Evolutionary conservation across 2,113 vertebrate species (phyloP), one percentile per base, ranked within the genome.

Genomic region (Guaruba guarouba): DNA sequence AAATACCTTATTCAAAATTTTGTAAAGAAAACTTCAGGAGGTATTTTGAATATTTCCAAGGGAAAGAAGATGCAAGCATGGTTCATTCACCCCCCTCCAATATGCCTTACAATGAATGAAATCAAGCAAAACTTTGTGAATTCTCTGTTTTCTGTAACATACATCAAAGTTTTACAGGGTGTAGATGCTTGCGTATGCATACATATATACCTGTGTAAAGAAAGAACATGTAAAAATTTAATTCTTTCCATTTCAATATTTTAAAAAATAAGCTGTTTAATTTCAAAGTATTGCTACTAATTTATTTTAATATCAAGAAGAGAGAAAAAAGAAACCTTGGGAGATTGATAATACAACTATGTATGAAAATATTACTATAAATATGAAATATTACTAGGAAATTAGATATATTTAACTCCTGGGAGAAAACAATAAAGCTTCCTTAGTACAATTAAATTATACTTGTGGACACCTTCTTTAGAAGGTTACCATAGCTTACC

Each of bases 71-170:
- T 31, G 3, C 6, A 49, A 54, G 7, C 15, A 49, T 31, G 11
- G 25, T 67, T 78, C 5, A 31, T n/a, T 62, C 6, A 12, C 13
- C n/a, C 2, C 4, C 2, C 0, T 2, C 10, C 52, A 89, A 64
- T 22, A 69, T 16, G n/a, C 18, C 25, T 37, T 59, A 54, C 1
- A 17, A 6, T n/a, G 35, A 88, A 75, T 1, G 11, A 52, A 90
- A 83, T 4, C 20, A 74, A 52, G 9, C 3, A 74, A 81, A 80
- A 59, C 5, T 73, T 68, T 13, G 15, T 31, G 18, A 88, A 66
- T 88, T 76, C 22, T 73, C 16, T 82, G 9, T 49, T 51, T 78
- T 3, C 44, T 80, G 13, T 43, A 69, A 46, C 46, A 75, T 4
- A 7, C 15, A 46, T 3, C 61, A 23, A 85, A 20, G 2, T 29